phyloP scores from a whole-genome alignment of 2,888 invertebrate genomes.

The Tribolium freemani region DNA sequence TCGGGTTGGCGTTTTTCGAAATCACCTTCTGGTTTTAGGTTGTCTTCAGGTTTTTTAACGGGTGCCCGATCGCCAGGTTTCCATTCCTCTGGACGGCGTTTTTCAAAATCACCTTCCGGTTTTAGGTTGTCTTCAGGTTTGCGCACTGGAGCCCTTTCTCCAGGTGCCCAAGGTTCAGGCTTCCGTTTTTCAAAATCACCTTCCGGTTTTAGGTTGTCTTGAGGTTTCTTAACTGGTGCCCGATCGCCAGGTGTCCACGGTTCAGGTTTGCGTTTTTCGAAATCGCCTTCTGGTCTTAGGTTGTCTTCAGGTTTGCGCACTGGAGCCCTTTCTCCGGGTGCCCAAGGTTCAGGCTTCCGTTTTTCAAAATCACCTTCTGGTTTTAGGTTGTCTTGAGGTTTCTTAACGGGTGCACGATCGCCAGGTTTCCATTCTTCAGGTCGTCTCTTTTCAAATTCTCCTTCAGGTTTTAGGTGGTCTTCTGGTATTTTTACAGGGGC shows the following conservation, averaged over 20 bases:
- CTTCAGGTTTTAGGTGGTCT: conserved; percentile 76
- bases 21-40: conserved; percentile 68
- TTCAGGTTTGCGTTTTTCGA: conserved; percentile 59
- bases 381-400: conserved; percentile 67
- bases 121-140: conserved; percentile 70
- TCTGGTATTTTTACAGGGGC: conserved; percentile 68
- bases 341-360: conserved; percentile 62
- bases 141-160: conserved; percentile 67
- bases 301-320: conserved; percentile 68
- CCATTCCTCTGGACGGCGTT: conserved; percentile 44
- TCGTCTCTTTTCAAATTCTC: conserved; percentile 71
- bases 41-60: conserved; percentile 66
- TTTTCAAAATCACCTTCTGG: conserved; percentile 70
- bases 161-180: conserved; percentile 55
- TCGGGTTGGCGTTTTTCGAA: conserved; percentile 65
- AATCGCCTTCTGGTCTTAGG: conserved; percentile 69
- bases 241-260: conserved; percentile 64
- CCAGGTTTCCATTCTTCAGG: conserved; percentile 67
- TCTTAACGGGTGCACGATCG: conserved; percentile 66
- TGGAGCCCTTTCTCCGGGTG: conserved; percentile 66
- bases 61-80: conserved; percentile 66
- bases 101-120: conserved; percentile 74
- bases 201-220: conserved; percentile 72
- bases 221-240: conserved; percentile 71
- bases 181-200: conserved; percentile 70